These are phyloP conservation scores for Hyles lineata DNA, from an alignment of 2,888 invertebrate genomes.

Conservation along the genomic window DNA sequence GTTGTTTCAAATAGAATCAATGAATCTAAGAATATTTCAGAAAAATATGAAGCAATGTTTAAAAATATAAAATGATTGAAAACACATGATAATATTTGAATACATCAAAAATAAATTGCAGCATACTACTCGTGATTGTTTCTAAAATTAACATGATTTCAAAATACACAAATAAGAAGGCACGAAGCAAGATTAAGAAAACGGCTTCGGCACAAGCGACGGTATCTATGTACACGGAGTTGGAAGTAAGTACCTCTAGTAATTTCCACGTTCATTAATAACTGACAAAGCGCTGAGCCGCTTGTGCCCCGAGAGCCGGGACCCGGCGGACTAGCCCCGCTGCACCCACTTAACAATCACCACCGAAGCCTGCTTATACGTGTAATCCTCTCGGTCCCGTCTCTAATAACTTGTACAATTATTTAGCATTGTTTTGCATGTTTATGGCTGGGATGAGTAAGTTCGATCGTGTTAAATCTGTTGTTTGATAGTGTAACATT, in stretches of 20 bases:
- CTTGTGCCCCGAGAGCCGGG: constrained; percentile 52
- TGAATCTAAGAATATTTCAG: too few relatives aligned
- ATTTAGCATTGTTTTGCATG: constrained; percentile 47
- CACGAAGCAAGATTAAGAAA: neutral
- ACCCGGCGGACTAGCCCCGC: constrained; percentile 45
- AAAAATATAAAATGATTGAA: too few relatives aligned
- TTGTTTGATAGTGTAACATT: neutral
- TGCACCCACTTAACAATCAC: constrained; percentile 46
- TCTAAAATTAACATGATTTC: neutral
- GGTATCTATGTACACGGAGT: constrained; percentile 54
- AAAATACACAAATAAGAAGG: constrained; percentile 31
- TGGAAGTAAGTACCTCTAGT: constrained; percentile 56
- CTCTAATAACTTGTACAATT: constrained; percentile 54
- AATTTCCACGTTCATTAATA: constrained; percentile 71
- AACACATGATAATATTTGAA: too few relatives aligned
- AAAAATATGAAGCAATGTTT: too few relatives aligned
- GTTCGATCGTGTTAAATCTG: neutral
- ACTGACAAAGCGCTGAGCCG: constrained; percentile 65
- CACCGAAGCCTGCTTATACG: constrained; percentile 37
- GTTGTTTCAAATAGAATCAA: neutral
- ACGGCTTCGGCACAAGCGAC: constrained; percentile 56
- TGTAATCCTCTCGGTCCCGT: constrained; percentile 46
- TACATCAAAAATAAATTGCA: too few relatives aligned
- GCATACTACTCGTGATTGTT: too few relatives aligned
- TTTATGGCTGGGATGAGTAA: constrained; percentile 32